phyloP scores from a whole-genome alignment of 2,113 vertebrate genomes.

The Paradoxurus hermaphroditus region DNA sequence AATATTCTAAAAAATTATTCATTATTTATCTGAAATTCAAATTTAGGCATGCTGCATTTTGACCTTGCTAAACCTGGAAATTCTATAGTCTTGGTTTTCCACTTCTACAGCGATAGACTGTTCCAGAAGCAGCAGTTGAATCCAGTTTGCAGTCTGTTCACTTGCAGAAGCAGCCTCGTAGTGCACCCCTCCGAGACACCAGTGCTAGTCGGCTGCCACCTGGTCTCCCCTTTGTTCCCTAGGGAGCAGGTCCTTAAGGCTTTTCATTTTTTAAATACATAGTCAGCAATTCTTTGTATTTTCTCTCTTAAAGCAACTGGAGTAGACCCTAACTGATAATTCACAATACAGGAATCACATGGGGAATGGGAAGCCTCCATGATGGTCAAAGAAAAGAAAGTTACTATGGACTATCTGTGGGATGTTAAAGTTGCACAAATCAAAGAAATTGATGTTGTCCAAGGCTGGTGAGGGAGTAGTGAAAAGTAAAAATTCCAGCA shows the following conservation, averaged over 20 bases:
- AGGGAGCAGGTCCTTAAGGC: not conserved
- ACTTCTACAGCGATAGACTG: not conserved
- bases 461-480: not conserved
- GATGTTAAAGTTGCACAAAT: not conserved
- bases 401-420: not conserved
- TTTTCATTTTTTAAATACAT: not conserved
- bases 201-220: no score
- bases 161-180: not conserved
- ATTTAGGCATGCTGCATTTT: not conserved
- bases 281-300: not conserved
- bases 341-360: not conserved
- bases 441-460: not conserved
- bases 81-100: not conserved
- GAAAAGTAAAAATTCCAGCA: not conserved
- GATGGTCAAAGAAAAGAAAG: not conserved
- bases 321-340: not conserved
- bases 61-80: not conserved
- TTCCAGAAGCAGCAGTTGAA: not conserved
- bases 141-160: not conserved
- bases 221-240: not conserved
- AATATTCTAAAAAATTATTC: not conserved
- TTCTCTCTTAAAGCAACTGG: not conserved
- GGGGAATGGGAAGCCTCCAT: not conserved
- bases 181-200: accelerated
- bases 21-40: not conserved